Percentiles rank a stretch among this genome's conserved stretches.
Evolutionary conservation across 2,888 invertebrate species (phyloP).

Genomic region (Archips xylosteana): DNA sequence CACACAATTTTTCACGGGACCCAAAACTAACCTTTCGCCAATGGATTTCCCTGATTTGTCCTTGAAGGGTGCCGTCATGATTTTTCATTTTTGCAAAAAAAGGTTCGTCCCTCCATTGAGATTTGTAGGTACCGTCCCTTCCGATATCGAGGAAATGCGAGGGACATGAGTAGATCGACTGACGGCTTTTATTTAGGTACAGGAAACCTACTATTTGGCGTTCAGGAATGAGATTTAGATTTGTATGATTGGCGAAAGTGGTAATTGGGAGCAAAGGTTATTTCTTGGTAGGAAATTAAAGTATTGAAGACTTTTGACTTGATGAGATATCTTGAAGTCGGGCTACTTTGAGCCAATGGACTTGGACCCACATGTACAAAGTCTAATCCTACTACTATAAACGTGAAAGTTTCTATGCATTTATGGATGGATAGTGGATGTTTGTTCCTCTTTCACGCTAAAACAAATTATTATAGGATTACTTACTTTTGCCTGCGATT

Average conservation of each 20-base stretch:
- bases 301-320: too few relatives aligned
- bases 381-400: too few relatives aligned
- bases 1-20: conserved; percentile 11
- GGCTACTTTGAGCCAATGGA: too few relatives aligned
- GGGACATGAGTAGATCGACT: conserved; percentile 26
- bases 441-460: too few relatives aligned
- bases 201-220: conserved; percentile 15
- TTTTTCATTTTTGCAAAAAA: conserved; percentile 43
- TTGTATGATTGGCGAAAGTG: not conserved
- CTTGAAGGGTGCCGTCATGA: conserved; percentile 33
- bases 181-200: conserved; percentile 39
- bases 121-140: conserved; percentile 30
- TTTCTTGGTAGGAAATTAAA: not conserved
- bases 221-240: conserved; percentile 21
- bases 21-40: conserved; percentile 25
- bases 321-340: too few relatives aligned
- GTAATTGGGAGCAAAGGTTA: not conserved
- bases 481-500: too few relatives aligned
- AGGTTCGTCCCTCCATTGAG: conserved; percentile 35
- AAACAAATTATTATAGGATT: too few relatives aligned
- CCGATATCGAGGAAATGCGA: conserved; percentile 14
- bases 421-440: too few relatives aligned
- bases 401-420: too few relatives aligned
- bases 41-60: conserved; percentile 20
- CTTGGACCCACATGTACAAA: too few relatives aligned